A percentile compares a stretch with the other conserved stretches of the same genome.
These are phyloP conservation scores for Chirona hameri DNA, from an alignment of 2,888 invertebrate genomes.

Conservation along the genomic window DNA sequence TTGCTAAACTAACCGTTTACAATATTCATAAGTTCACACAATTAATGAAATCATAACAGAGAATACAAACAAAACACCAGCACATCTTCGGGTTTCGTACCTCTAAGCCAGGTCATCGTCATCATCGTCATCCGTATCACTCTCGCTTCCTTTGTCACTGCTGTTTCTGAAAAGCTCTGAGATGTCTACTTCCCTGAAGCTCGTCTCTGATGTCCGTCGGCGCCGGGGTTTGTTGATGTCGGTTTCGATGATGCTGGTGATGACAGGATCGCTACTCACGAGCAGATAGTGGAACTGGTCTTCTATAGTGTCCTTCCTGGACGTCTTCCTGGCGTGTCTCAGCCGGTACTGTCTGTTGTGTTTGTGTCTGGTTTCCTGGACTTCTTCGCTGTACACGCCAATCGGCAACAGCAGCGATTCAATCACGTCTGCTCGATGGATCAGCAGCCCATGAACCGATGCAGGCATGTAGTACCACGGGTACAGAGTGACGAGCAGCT, in stretches of 20 bases:
- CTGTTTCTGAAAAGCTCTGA: not conserved
- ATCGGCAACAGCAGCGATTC: not conserved
- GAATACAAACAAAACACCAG: too few species aligned
- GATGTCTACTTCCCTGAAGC: not conserved
- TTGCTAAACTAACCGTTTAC: too few species aligned
- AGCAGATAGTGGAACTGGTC: not conserved
- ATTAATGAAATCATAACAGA: too few species aligned
- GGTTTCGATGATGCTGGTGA: not conserved
- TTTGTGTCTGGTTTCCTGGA: not conserved
- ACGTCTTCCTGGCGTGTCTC: not conserved
- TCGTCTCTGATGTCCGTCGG: not conserved
- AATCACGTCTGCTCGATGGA: not conserved
- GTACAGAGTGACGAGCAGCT: not conserved
- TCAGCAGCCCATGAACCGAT: not conserved
- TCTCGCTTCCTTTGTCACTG: not conserved
- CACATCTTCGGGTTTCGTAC: too few species aligned
- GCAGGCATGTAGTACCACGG: not conserved
- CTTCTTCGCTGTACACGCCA: not conserved
- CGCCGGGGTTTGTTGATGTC: not conserved
- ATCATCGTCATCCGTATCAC: too few species aligned
- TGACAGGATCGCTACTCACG: not conserved
- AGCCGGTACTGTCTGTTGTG: not conserved
- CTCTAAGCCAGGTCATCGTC: too few species aligned
- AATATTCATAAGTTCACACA: too few species aligned
- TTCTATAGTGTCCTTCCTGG: not conserved